These are phyloP conservation scores for Microcebus jonahi DNA, from an alignment of 2,113 vertebrate species.

Conservation along the genomic window DNA sequence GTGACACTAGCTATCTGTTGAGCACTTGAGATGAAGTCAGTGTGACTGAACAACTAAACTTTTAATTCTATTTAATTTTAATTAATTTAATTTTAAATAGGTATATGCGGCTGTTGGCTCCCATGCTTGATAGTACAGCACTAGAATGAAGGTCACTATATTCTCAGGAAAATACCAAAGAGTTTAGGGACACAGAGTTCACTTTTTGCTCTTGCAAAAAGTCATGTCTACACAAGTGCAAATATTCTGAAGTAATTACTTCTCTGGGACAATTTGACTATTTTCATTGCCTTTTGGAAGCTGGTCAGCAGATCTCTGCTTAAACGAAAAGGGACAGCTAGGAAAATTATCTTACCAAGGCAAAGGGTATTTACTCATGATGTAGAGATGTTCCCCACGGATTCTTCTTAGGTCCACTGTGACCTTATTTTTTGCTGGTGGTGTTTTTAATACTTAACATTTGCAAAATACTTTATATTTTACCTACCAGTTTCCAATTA, in stretches of 20 bases:
- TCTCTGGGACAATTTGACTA: neutral
- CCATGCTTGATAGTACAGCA: neutral
- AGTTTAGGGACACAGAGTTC: neutral
- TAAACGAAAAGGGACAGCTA: neutral
- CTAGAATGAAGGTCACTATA: neutral
- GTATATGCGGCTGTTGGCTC: neutral
- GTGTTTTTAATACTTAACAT: neutral
- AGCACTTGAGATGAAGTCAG: neutral
- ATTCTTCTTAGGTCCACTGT: neutral
- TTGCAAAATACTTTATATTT: neutral
- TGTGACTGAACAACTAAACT: neutral
- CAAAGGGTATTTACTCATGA: neutral
- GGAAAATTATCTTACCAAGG: neutral
- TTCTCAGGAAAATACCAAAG: conserved; percentile 13
- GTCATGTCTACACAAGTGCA: neutral
- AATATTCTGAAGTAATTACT: conserved; percentile 32
- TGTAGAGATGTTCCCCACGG: neutral
- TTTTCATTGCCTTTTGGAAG: conserved; percentile 15
- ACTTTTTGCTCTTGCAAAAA: conserved; percentile 7
- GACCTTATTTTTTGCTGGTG: neutral
- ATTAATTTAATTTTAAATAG: conserved; percentile 29
- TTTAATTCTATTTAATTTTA: neutral
- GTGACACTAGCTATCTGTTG: neutral
- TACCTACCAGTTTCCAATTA: neutral
- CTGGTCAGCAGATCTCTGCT: neutral